phyloP scores from a whole-genome alignment of 2,888 invertebrate genomes.

The Pyrrhia umbra region DNA sequence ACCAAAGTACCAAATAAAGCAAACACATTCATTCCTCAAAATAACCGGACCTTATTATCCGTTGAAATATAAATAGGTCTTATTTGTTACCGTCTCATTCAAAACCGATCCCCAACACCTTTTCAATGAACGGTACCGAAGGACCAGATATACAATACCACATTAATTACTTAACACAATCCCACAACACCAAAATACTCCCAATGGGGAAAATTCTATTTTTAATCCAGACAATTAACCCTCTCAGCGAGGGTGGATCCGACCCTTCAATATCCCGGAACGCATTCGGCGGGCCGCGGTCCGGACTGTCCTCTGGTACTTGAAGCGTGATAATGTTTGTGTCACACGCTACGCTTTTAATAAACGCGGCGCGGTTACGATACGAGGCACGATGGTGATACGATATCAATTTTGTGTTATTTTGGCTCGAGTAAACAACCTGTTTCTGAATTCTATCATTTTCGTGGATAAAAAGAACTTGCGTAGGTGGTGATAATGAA shows the following conservation, averaged over 20 bases:
- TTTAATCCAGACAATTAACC: slow-evolving; percentile 68
- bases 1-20: not conserved
- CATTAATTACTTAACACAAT: slow-evolving; percentile 27
- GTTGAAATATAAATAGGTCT: not conserved
- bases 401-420: too few relatives aligned
- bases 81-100: not conserved
- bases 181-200: slow-evolving; percentile 33
- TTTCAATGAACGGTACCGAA: not conserved
- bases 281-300: slow-evolving; percentile 35
- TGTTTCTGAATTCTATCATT: too few relatives aligned
- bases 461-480: too few relatives aligned
- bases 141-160: slow-evolving; percentile 4
- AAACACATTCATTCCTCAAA: not conserved
- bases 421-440: too few relatives aligned
- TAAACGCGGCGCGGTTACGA: slow-evolving; percentile 35
- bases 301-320: slow-evolving; percentile 46
- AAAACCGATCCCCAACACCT: not conserved
- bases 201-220: slow-evolving; percentile 51
- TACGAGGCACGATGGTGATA: slow-evolving; percentile 15
- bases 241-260: slow-evolving; percentile 63
- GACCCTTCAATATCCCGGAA: slow-evolving; percentile 58
- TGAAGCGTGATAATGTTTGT: slow-evolving; percentile 55
- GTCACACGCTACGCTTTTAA: slow-evolving; percentile 47
- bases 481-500: too few relatives aligned
- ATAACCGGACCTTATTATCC: not conserved